phyloP scores from a whole-genome alignment of 2,113 vertebrate genomes.

The Meles meles region DNA sequence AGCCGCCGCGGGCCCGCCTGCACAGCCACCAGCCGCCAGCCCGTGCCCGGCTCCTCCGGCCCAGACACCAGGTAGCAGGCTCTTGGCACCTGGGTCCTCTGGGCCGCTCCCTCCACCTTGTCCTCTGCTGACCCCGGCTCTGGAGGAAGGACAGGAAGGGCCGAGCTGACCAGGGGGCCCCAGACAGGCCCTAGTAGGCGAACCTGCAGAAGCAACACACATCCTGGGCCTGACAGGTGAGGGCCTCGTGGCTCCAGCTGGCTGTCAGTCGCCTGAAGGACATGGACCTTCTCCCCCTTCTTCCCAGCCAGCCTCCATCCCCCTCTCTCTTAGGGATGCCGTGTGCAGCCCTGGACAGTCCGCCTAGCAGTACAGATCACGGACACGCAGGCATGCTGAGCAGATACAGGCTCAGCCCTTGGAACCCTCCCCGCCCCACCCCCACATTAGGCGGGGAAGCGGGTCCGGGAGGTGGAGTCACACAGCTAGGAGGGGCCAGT shows the following conservation, averaged over 20 bases:
- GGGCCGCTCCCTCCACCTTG: conserved; percentile 47
- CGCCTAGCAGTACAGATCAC: background rate
- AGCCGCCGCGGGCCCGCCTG: conserved; percentile 87
- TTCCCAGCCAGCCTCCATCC: background rate
- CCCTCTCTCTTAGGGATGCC: background rate
- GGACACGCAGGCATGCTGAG: background rate
- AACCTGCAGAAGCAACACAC: background rate
- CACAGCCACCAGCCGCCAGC: conserved; percentile 85
- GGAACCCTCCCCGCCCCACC: rapidly evolving
- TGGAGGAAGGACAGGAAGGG: background rate
- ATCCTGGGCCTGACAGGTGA: background rate
- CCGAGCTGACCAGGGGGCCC: background rate
- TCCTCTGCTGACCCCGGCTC: conserved; percentile 66
- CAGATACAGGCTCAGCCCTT: background rate
- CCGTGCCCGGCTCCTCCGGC: conserved; percentile 75
- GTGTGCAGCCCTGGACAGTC: too few relatives aligned
- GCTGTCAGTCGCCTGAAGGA: background rate
- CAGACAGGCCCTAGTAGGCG: background rate
- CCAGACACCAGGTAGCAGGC: conserved; percentile 83
- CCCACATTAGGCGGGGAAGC: background rate
- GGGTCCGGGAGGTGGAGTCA: background rate
- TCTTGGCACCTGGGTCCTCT: conserved; percentile 40
- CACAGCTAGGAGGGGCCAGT: background rate
- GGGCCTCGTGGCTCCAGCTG: rapidly evolving
- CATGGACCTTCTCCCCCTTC: background rate